Conservation (phyloP, 2,113 vertebrate genomes). For the Hemiprocne comata region DNA sequence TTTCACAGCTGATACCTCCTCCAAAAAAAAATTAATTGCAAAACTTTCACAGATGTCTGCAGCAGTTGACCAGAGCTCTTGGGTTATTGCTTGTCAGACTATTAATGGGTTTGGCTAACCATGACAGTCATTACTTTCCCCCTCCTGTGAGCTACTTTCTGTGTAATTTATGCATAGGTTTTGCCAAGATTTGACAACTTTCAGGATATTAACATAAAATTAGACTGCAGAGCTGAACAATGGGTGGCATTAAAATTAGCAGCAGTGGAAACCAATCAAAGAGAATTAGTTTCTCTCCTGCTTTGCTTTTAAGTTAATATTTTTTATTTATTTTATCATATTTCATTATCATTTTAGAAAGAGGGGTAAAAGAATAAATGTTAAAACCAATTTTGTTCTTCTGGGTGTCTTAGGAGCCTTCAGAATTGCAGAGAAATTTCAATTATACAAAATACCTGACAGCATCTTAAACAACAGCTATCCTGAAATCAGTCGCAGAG, state of each 20-base stretch:
- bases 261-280: constrained; percentile 78
- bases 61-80: constrained; percentile 85
- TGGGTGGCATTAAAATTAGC: constrained; percentile 84
- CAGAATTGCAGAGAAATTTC: background rate
- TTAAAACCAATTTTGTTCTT: background rate
- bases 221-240: constrained; percentile 83
- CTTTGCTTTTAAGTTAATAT: constrained; percentile 61
- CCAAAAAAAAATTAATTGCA: constrained; percentile 79
- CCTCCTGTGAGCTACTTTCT: constrained; percentile 86
- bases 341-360: constrained; percentile 27
- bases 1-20: constrained; percentile 78
- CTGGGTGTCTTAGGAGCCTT: constrained; percentile 16
- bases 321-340: constrained; percentile 41
- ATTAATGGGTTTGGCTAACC: constrained; percentile 88
- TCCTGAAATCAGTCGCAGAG: constrained; percentile 32
- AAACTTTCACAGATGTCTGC: constrained; percentile 85
- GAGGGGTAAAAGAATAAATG: background rate
- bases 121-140: constrained; percentile 85
- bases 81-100: constrained; percentile 85
- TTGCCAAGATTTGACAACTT: constrained; percentile 90
- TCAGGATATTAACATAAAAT: constrained; percentile 88
- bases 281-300: constrained; percentile 72
- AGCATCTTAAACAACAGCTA: constrained; percentile 20
- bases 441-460: constrained; percentile 6
- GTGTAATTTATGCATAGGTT: constrained; percentile 88